Percentiles rank a stretch among this genome's conserved stretches.
Evolutionary conservation across 2,797 vertebrate genomes (phyloP).

Genomic region (Propithecus perrieri): DNA sequence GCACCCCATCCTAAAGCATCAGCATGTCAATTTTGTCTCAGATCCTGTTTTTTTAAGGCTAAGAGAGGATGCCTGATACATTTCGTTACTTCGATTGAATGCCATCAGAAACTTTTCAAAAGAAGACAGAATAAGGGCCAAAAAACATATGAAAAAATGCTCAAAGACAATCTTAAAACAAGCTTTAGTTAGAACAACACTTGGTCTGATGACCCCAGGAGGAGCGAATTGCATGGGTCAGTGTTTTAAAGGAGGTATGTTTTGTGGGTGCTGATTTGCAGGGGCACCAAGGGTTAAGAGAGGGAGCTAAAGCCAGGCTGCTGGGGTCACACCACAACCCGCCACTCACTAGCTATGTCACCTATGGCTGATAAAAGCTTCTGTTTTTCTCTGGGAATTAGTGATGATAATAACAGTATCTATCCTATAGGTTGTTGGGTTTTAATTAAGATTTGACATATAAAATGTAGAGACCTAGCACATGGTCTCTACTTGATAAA

Average conservation of each 20-base stretch:
- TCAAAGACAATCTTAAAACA: not conserved
- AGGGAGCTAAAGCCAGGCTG: not conserved
- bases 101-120: no score
- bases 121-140: no score
- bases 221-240: not conserved
- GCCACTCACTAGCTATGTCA: not conserved
- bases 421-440: not conserved
- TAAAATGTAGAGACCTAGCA: not conserved
- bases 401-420: not conserved
- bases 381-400: not conserved
- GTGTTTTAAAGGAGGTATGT: fast-evolving
- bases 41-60: no score
- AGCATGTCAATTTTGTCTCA: no score
- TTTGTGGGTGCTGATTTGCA: fast-evolving
- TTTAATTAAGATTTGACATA: not conserved
- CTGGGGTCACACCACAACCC: not conserved
- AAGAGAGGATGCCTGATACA: no score
- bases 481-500: not conserved
- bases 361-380: not conserved
- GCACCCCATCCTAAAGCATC: no score
- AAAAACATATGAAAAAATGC: no score
- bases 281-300: not conserved
- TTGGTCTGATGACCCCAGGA: not conserved
- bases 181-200: not conserved
- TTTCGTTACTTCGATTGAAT: no score